Evolutionary conservation across 2,797 vertebrate genomes (phyloP), one percentile per base, ranked within the genome.

Genomic region (Corythornis leucogaster): DNA sequence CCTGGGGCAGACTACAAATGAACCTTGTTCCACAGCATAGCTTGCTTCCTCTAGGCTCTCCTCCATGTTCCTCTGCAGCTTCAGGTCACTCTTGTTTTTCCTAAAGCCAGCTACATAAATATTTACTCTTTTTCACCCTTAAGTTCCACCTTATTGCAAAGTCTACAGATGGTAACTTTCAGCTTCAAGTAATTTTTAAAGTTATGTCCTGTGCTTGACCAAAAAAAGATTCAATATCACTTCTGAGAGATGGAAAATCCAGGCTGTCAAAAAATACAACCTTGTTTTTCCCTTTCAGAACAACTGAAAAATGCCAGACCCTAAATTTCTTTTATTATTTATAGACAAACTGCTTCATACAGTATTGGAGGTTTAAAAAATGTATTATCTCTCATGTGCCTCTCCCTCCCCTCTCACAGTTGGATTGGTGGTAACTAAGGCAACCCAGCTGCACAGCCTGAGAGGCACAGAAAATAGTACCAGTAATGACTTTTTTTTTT

Each of bases 401-500:
- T 94, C 82, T 93, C 81, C 91, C 90, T 94, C 77, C 77, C 78
- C 67, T 91, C 31, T 70, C 93, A 93, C 85, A 89, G 92, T 90
- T 91, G 84, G 93, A 93, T 82, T 94, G 88, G 73, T 85, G 94
- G 93, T 96, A 95, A 95, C 94, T 93, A 94, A 78, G 95, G 94
- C 94, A 96, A 96, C 90, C 91, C 96, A 96, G 93, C 94, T 94
- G 88, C 90, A 94, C 83, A 93, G 91, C 78, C 90, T 62, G 84
- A 96, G 80, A 93, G 94, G 90, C 91, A 96, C 58, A 92, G 86
- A 94, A 93, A 93, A 96, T 80, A 92, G 94, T 75, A 94, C 92
- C 90, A 93, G 81, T 93, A 94, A 92, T 83, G 90, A 91, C 75
- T 81, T 83, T 77, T 81, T 91, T 33, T 78, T 38, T 25, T 24